A percentile compares a stretch with the other conserved stretches of the same genome.
phyloP scores from a whole-genome alignment of 2,797 vertebrate species.

The Premnoplex brunnescens region DNA sequence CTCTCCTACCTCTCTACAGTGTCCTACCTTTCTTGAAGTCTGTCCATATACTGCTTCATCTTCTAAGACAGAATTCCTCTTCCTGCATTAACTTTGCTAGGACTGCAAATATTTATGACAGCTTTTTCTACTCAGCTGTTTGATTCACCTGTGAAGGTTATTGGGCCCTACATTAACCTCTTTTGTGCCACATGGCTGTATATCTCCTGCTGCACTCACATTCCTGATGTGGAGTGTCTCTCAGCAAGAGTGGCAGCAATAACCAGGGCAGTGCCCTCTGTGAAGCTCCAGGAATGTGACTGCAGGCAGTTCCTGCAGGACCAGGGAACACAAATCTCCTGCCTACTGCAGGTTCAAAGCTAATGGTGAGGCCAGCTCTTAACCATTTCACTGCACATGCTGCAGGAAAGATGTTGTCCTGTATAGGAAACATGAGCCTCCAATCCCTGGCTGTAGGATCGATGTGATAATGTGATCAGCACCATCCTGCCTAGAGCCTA shows the following conservation, averaged over 20 bases:
- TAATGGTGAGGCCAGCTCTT: not conserved
- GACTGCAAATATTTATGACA: conserved; percentile 4
- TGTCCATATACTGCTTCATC: not conserved
- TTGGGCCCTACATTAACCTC: not conserved
- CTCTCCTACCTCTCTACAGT: not conserved
- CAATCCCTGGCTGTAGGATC: not conserved
- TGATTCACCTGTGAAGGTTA: not conserved
- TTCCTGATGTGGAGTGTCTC: not conserved
- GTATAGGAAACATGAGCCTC: fast-evolving
- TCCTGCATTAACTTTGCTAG: not conserved
- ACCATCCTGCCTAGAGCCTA: not conserved
- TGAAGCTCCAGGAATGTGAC: not conserved
- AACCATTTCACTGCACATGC: not conserved
- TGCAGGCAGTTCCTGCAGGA: not conserved
- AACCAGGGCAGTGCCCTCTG: not conserved
- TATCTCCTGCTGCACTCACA: not conserved
- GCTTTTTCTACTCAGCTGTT: conserved; percentile 10
- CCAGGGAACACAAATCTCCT: not conserved
- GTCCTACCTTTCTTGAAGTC: not conserved
- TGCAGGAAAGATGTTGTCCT: fast-evolving
- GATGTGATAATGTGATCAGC: not conserved
- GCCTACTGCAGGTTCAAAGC: not conserved
- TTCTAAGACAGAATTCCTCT: not conserved
- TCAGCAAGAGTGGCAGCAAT: not conserved
- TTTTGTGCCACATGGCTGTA: not conserved